These are phyloP conservation scores for Dryobotodes eremita DNA, from an alignment of 2,888 invertebrate species.

Conservation along the genomic window DNA sequence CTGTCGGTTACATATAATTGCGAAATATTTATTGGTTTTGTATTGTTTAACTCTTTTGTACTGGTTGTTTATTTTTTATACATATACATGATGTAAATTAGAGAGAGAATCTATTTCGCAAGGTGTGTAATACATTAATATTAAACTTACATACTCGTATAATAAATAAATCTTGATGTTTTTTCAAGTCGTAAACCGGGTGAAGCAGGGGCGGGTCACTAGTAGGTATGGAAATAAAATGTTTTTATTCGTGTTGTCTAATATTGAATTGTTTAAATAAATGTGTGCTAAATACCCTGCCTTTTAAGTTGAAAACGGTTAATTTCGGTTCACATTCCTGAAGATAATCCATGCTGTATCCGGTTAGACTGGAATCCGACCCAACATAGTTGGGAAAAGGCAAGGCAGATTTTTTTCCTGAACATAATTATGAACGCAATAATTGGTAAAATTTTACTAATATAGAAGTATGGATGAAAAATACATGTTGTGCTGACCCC, in stretches of 20 bases:
- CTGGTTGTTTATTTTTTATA: background rate
- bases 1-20: slow-evolving; percentile 58
- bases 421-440: too few species aligned
- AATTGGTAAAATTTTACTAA: too few species aligned
- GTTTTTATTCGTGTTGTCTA: background rate
- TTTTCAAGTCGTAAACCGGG: background rate
- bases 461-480: too few species aligned
- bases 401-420: too few species aligned
- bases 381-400: too few species aligned
- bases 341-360: background rate
- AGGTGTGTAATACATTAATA: background rate
- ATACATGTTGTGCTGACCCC: too few species aligned
- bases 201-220: too few species aligned
- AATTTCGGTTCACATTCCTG: background rate
- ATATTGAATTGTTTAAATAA: background rate
- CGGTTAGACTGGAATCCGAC: too few species aligned
- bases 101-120: background rate
- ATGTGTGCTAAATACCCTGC: background rate
- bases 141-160: too few species aligned
- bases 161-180: too few species aligned
- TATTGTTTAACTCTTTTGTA: slow-evolving; percentile 41
- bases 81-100: background rate
- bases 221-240: background rate
- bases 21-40: slow-evolving; percentile 52
- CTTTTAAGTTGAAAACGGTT: background rate